Conservation (phyloP, 2,113 vertebrate species). For the Sebastes fasciatus region DNA sequence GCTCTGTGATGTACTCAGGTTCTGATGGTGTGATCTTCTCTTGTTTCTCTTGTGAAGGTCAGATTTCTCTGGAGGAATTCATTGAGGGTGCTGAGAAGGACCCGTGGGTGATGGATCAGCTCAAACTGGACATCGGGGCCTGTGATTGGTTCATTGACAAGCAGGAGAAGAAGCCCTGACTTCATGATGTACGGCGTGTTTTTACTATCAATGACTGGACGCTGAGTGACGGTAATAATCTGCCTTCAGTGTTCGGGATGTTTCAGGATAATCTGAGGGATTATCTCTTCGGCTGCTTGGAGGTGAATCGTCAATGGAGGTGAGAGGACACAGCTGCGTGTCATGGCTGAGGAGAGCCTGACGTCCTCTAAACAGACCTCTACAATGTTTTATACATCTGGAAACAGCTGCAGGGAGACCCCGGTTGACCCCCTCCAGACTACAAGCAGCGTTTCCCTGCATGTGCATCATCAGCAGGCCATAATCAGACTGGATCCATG, state of each 20-base stretch:
- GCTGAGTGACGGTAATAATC: background rate
- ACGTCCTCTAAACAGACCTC: background rate
- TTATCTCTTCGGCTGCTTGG: background rate
- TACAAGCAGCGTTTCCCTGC: too few species aligned
- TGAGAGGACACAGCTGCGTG: background rate
- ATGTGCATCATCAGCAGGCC: too few species aligned
- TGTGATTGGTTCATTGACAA: constrained; percentile 72
- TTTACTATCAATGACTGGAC: background rate
- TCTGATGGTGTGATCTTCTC: background rate
- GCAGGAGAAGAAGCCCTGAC: constrained; percentile 44
- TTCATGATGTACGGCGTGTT: background rate
- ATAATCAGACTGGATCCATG: background rate
- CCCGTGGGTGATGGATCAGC: constrained; percentile 79
- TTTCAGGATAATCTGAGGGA: background rate
- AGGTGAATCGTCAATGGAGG: background rate
- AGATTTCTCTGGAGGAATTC: constrained; percentile 81
- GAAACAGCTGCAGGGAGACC: background rate
- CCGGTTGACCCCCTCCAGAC: too few species aligned
- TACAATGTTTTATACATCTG: background rate
- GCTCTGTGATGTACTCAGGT: background rate
- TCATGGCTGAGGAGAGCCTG: background rate
- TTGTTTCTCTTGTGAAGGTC: constrained; percentile 56
- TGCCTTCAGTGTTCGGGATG: background rate
- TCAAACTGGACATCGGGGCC: constrained; percentile 76
- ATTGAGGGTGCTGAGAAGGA: constrained; percentile 81